Percentiles rank a stretch among this genome's conserved stretches.
Evolutionary conservation across 2,888 invertebrate species (phyloP).

Genomic region (Leucophenga montana): DNA sequence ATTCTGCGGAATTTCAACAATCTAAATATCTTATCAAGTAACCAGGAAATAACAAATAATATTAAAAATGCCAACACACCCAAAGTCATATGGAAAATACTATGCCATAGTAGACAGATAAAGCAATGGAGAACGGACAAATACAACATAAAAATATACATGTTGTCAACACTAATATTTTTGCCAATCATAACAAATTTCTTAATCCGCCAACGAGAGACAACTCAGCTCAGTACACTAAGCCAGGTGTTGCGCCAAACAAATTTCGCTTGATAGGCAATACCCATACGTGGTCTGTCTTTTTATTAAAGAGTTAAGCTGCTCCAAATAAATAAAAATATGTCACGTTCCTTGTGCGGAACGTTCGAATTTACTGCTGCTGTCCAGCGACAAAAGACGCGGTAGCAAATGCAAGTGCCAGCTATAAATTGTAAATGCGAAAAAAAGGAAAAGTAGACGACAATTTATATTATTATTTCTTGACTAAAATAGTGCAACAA

Average conservation of each 20-base stretch:
- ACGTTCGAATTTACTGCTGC: constrained; percentile 21
- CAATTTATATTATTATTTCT: constrained; percentile 29
- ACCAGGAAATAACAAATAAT: constrained; percentile 19
- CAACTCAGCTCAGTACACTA: not conserved
- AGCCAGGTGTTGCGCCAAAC: constrained; percentile 21
- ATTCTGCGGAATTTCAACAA: constrained; percentile 17
- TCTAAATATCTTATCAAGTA: constrained; percentile 14
- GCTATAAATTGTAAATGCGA: constrained; percentile 51
- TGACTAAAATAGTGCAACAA: not conserved
- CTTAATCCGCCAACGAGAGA: constrained; percentile 13
- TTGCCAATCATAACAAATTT: constrained; percentile 28
- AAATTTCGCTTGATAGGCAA: constrained; percentile 18
- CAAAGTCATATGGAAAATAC: not conserved
- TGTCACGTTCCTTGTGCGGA: constrained; percentile 22
- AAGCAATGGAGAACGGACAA: constrained; percentile 1
- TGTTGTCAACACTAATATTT: constrained; percentile 26
- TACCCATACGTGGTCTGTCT: too few relatives aligned
- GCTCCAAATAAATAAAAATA: constrained; percentile 20
- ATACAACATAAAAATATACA: not conserved
- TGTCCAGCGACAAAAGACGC: too few relatives aligned
- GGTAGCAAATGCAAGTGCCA: constrained; percentile 58
- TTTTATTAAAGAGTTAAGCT: not conserved
- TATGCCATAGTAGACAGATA: not conserved
- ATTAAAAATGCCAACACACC: constrained; percentile 11
- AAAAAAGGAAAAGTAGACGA: constrained; percentile 50